phyloP scores from a whole-genome alignment of 2,888 invertebrate genomes.

The Spisula subtruncata region DNA sequence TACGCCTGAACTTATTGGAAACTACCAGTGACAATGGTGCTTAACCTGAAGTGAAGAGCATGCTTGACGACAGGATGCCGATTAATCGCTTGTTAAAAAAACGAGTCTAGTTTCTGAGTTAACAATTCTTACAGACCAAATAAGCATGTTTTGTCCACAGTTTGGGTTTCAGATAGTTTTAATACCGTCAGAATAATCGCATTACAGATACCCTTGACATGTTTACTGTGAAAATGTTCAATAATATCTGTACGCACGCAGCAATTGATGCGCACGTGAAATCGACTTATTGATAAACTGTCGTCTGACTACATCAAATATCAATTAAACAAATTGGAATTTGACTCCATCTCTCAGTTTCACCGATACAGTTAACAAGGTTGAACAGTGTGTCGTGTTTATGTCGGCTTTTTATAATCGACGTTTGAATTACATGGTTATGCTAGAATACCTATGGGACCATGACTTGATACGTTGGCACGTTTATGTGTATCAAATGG shows the following conservation, averaged over 20 bases:
- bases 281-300: conserved; percentile 11
- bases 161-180: not conserved
- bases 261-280: conserved; percentile 28
- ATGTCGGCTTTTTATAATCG: not conserved
- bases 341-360: not conserved
- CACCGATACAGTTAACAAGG: not conserved
- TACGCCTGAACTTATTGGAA: not conserved
- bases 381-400: not conserved
- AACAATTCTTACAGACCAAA: not conserved
- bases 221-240: not conserved
- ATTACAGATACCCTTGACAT: conserved; percentile 19
- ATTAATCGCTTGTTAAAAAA: conserved; percentile 14
- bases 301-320: not conserved
- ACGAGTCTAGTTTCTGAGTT: not conserved
- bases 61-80: not conserved
- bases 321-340: conserved; percentile 22
- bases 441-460: not conserved
- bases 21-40: not conserved
- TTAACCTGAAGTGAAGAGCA: not conserved
- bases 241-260: not conserved
- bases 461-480: not conserved
- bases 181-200: not conserved
- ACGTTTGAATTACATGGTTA: not conserved
- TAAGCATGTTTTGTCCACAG: conserved; percentile 2
- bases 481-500: not conserved